Percentiles rank a stretch among this genome's conserved stretches.
phyloP scores from a whole-genome alignment of 2,113 vertebrate genomes.

The Sapayoa aenigma region DNA sequence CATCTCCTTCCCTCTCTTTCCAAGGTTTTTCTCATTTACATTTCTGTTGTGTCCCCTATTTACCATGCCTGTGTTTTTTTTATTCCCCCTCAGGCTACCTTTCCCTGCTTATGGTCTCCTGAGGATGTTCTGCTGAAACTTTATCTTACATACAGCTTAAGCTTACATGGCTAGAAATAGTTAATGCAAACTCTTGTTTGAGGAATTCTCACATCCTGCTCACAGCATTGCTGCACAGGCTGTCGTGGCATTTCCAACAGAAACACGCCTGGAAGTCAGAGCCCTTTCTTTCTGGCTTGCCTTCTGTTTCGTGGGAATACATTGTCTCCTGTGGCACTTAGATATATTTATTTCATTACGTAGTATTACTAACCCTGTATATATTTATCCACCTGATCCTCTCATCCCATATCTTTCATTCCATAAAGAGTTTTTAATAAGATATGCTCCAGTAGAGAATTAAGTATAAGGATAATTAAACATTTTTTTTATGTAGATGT shows the following conservation, averaged over 20 bases:
- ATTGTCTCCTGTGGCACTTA: not conserved
- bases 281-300: not conserved
- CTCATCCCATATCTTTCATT: not conserved
- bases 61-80: conserved; percentile 9
- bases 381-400: not conserved
- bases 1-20: not conserved
- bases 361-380: not conserved
- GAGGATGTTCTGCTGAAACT: not conserved
- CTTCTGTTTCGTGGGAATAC: not conserved
- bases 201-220: not conserved
- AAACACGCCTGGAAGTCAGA: not conserved
- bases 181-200: not conserved
- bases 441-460: not conserved
- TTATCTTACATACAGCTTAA: no score
- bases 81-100: not conserved
- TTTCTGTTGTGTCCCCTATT: not conserved
- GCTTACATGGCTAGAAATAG: not conserved
- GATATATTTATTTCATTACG: not conserved
- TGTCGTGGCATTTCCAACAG: not conserved
- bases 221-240: not conserved
- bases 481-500: not conserved
- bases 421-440: not conserved
- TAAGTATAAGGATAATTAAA: not conserved
- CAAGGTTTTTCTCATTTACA: not conserved
- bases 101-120: not conserved